Conservation (phyloP, 35 echinoderm and acorn worm genomes). For the Chiridota heheva region DNA sequence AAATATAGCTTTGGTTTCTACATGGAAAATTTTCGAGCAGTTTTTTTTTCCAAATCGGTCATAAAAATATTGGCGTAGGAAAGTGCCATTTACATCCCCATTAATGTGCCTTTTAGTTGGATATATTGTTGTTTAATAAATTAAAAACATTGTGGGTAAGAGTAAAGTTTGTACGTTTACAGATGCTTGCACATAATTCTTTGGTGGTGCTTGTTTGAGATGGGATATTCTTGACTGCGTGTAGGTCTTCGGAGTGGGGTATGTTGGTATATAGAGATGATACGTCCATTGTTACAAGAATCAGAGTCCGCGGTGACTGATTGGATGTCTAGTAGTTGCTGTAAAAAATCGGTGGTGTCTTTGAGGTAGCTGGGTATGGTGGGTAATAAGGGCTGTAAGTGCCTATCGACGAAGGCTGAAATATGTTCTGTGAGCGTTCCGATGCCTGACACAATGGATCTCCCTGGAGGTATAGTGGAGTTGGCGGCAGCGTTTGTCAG, state of each 20-base stretch:
- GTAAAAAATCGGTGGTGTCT: slow-evolving; percentile 9
- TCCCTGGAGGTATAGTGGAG: no score
- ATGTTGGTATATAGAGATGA: not conserved
- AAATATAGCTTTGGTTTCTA: no score
- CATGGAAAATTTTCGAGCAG: no score
- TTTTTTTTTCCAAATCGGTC: no score
- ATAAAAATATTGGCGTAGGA: slow-evolving; percentile 9
- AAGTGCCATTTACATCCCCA: not conserved
- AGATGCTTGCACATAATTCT: no score
- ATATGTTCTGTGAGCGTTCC: slow-evolving; percentile 16
- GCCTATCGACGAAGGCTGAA: slow-evolving; percentile 13
- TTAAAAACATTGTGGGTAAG: not conserved
- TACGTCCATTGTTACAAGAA: no score
- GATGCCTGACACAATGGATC: slow-evolving; percentile 20
- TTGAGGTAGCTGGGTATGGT: not conserved
- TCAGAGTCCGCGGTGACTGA: no score
- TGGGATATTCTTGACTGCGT: not conserved
- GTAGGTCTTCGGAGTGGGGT: not conserved
- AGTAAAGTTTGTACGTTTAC: no score
- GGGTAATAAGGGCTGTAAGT: not conserved
- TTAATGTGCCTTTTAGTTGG: slow-evolving; percentile 2
- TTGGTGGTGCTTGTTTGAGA: not conserved
- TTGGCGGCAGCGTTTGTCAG: no score
- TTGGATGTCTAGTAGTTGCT: no score
- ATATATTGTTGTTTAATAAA: not conserved